Evolutionary conservation across 2,888 invertebrate species (phyloP).

Genomic region (Aelia acuminata): DNA sequence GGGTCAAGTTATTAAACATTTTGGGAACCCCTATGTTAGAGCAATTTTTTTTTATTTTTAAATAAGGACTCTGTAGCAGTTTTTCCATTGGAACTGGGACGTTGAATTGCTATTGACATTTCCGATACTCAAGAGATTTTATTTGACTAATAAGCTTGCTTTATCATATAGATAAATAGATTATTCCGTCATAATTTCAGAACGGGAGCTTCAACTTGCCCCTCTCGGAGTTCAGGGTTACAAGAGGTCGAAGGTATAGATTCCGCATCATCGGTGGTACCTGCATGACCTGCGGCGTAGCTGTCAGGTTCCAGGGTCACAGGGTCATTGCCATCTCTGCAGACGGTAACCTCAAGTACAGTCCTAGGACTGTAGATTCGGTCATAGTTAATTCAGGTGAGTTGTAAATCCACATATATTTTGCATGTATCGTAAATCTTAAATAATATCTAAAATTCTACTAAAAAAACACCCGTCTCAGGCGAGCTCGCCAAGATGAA

Average conservation of each 20-base stretch:
- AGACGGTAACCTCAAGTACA: constrained; percentile 42
- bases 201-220: constrained; percentile 66
- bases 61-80: too few species aligned
- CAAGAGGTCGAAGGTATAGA: constrained; percentile 72
- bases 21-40: too few species aligned
- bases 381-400: constrained; percentile 57
- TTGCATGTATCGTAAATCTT: too few species aligned
- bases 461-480: too few species aligned
- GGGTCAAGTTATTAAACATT: too few species aligned
- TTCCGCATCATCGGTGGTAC: constrained; percentile 74
- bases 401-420: too few species aligned
- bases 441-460: too few species aligned
- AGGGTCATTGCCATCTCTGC: constrained; percentile 68
- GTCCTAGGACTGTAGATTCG: constrained; percentile 40
- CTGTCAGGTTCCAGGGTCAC: constrained; percentile 72
- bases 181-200: constrained; percentile 62
- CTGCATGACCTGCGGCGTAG: constrained; percentile 72
- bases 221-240: constrained; percentile 68
- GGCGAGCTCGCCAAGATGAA: too few species aligned
- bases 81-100: too few species aligned
- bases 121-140: neutral
- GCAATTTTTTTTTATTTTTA: too few species aligned
- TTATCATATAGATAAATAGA: too few species aligned
- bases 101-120: too few species aligned
- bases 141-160: neutral